A percentile compares a stretch with the other conserved stretches of the same genome.
Conservation (phyloP, 2,797 vertebrate genomes). For the Crypturellus tataupa region DNA sequence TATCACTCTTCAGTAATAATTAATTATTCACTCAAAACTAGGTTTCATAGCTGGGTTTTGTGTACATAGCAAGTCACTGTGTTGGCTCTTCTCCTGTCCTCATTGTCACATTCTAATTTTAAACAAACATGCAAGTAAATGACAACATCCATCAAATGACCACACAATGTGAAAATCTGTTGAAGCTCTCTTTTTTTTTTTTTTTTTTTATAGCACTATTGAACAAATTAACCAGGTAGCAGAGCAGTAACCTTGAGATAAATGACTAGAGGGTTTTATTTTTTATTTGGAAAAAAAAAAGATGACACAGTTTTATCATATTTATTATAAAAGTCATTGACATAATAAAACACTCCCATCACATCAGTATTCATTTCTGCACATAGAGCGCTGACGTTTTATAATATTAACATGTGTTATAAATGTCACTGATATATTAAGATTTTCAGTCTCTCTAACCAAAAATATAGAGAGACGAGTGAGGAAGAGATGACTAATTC, state of each 20-base stretch:
- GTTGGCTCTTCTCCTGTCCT: neutral
- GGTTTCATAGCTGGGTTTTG: neutral
- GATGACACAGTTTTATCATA: constrained; percentile 67
- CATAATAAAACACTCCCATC: constrained; percentile 80
- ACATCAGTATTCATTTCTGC: constrained; percentile 82
- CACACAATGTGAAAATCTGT: constrained; percentile 33
- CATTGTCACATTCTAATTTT: neutral
- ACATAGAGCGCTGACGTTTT: constrained; percentile 81
- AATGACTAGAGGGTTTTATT: constrained; percentile 55
- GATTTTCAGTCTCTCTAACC: constrained; percentile 81
- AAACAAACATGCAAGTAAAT: constrained; percentile 27
- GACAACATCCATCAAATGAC: constrained; percentile 34
- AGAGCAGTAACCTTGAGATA: constrained; percentile 55
- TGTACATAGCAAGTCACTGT: neutral
- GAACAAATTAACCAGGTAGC: constrained; percentile 59
- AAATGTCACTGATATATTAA: constrained; percentile 87
- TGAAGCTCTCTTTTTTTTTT: neutral
- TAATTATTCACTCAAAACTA: constrained; percentile 24
- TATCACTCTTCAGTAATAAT: neutral
- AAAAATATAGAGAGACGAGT: constrained; percentile 76
- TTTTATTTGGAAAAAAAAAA: constrained; percentile 21
- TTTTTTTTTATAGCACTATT: neutral
- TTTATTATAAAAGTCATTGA: constrained; percentile 79
- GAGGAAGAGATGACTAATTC: constrained; percentile 77
- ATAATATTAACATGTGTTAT: constrained; percentile 86